Evolutionary conservation across 2,113 vertebrate genomes (phyloP).

Genomic region (Triplophysa siluroides): DNA sequence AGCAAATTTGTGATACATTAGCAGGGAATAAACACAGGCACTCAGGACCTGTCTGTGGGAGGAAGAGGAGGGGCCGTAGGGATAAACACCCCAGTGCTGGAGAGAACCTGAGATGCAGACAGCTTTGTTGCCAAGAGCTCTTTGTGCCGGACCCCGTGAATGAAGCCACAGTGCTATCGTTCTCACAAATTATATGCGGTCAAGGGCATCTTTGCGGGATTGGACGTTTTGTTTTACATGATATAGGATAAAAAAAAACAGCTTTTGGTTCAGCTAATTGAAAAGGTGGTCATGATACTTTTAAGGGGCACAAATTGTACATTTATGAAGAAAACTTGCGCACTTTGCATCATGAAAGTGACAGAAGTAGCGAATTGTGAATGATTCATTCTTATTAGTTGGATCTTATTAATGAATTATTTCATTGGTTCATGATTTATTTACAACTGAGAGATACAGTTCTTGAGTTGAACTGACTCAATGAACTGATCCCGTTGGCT

Average conservation of each 20-base stretch:
- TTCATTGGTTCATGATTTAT: no score
- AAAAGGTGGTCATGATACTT: no score
- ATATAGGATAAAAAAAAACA: neutral
- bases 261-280: neutral
- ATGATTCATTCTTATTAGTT: no score
- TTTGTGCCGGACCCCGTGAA: slow-evolving; percentile 31
- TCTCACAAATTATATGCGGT: slow-evolving; percentile 17
- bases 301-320: no score
- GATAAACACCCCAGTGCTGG: slow-evolving; percentile 5
- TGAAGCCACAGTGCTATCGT: slow-evolving; percentile 6
- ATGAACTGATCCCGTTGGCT: no score
- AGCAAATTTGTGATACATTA: slow-evolving; percentile 90
- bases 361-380: no score
- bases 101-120: slow-evolving; percentile 32
- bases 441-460: no score
- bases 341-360: no score
- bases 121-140: slow-evolving; percentile 37
- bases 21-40: slow-evolving; percentile 87
- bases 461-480: no score
- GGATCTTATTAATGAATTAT: no score
- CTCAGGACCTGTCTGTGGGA: slow-evolving; percentile 71
- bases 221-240: slow-evolving; percentile 25
- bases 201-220: slow-evolving; percentile 1
- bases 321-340: no score
- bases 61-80: slow-evolving; percentile 33